Conservation (phyloP, 2,888 invertebrate species). For the Petrolisthes cinctipes region DNA sequence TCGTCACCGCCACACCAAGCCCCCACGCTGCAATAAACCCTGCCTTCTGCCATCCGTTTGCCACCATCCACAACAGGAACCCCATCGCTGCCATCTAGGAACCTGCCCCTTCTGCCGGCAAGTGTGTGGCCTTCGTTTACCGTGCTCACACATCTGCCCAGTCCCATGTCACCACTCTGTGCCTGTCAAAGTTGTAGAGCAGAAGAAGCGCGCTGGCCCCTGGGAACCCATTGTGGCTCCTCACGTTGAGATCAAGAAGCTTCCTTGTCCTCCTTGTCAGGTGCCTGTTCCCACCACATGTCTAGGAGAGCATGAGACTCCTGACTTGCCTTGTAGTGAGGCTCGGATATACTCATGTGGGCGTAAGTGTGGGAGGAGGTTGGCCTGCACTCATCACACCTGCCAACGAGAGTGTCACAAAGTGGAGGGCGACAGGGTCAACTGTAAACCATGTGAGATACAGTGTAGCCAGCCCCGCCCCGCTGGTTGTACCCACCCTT, state of each 20-base stretch:
- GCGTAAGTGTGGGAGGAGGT: slow-evolving; percentile 69
- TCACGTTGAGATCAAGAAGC: slow-evolving; percentile 68
- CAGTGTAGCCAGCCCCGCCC: slow-evolving; percentile 68
- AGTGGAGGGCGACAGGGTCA: slow-evolving; percentile 68
- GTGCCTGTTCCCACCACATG: slow-evolving; percentile 78
- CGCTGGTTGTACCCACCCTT: slow-evolving; percentile 71
- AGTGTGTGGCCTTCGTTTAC: slow-evolving; percentile 76
- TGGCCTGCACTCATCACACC: slow-evolving; percentile 72
- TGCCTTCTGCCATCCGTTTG: slow-evolving; percentile 86
- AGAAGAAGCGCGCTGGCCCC: slow-evolving; percentile 71
- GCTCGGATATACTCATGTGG: slow-evolving; percentile 76
- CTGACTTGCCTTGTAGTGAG: slow-evolving; percentile 69
- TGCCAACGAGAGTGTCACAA: slow-evolving; percentile 82
- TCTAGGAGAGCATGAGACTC: slow-evolving; percentile 70
- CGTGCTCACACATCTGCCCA: slow-evolving; percentile 80
- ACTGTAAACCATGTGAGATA: slow-evolving; percentile 69
- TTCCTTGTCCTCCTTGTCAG: slow-evolving; percentile 72
- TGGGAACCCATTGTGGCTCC: slow-evolving; percentile 70
- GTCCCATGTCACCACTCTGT: slow-evolving; percentile 83
- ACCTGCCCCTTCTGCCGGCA: slow-evolving; percentile 86
- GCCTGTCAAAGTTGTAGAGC: slow-evolving; percentile 74
- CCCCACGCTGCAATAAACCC: slow-evolving; percentile 81
- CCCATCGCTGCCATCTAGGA: slow-evolving; percentile 85
- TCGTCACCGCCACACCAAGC: slow-evolving; percentile 79
- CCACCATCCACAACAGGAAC: slow-evolving; percentile 81